A percentile compares a stretch with the other conserved stretches of the same genome.
Evolutionary conservation across 2,888 invertebrate genomes (phyloP).

Genomic region (Drosophila hamatofila): DNA sequence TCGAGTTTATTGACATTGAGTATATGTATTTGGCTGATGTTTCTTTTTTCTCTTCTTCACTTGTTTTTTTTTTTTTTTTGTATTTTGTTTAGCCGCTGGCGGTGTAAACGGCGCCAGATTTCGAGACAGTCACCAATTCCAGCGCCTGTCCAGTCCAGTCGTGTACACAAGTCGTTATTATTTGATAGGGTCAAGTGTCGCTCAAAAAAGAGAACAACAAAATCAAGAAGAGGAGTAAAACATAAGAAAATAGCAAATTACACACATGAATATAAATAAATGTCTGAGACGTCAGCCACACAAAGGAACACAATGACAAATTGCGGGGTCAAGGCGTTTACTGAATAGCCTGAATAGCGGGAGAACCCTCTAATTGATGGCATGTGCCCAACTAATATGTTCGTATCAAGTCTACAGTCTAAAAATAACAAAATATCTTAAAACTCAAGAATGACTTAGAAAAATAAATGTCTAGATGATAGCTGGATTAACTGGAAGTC

Average conservation of each 20-base stretch:
- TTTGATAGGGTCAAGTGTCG: constrained; percentile 78
- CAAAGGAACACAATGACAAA: constrained; percentile 56
- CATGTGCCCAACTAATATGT: constrained; percentile 35
- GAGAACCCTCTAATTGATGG: constrained; percentile 50
- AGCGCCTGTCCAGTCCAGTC: constrained; percentile 57
- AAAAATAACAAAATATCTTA: background rate
- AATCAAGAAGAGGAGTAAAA: constrained; percentile 12
- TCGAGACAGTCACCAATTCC: constrained; percentile 71
- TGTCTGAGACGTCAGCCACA: constrained; percentile 40
- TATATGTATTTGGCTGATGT: constrained; percentile 75
- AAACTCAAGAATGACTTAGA: background rate
- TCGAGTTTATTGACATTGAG: constrained; percentile 77
- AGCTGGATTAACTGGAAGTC: constrained; percentile 28
- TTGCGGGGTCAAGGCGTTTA: constrained; percentile 42
- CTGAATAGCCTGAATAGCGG: constrained; percentile 33
- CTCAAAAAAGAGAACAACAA: constrained; percentile 31
- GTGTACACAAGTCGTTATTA: constrained; percentile 71
- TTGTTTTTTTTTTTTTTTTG: constrained; percentile 51
- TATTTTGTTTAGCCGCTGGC: constrained; percentile 73
- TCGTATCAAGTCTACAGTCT: constrained; percentile 13
- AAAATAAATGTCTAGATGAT: constrained; percentile 1
- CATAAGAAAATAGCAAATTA: constrained; percentile 64
- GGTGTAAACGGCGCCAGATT: constrained; percentile 77
- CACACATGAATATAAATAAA: constrained; percentile 66
- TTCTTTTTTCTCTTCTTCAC: constrained; percentile 46